phyloP scores from a whole-genome alignment of 2,797 vertebrate genomes.

The Macropodus opercularis region DNA sequence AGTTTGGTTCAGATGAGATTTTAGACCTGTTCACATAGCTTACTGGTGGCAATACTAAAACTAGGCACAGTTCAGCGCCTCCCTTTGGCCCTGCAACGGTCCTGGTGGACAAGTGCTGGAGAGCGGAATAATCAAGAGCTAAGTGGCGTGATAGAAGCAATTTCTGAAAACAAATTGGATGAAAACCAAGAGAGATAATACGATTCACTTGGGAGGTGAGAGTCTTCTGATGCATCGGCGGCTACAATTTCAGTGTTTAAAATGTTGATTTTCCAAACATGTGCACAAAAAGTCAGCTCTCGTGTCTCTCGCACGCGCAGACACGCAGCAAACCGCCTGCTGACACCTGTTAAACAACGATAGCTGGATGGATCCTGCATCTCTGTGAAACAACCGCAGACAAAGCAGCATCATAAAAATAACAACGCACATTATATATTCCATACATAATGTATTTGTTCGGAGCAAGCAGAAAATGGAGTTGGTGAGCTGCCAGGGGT shows the following conservation, averaged over 20 bases:
- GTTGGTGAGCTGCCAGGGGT: constrained; percentile 18
- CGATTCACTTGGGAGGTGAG: not conserved
- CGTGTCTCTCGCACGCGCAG: not conserved
- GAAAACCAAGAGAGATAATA: not conserved
- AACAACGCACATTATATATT: constrained; percentile 36
- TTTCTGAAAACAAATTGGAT: constrained; percentile 25
- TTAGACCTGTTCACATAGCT: not conserved
- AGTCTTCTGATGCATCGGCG: not conserved
- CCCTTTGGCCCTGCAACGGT: not conserved
- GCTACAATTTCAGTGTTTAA: not conserved
- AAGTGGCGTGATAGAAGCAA: constrained; percentile 13
- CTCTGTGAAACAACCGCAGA: constrained; percentile 9
- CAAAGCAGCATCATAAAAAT: constrained; percentile 23
- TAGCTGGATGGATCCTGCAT: not conserved
- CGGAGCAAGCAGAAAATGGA: constrained; percentile 26
- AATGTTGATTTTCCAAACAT: not conserved
- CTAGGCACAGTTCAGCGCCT: constrained; percentile 16
- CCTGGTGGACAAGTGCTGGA: constrained; percentile 1
- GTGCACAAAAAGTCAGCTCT: not conserved
- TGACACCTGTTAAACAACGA: constrained; percentile 8
- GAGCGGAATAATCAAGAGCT: constrained; percentile 23
- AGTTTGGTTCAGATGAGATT: not conserved
- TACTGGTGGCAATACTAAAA: not conserved
- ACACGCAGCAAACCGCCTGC: not conserved
- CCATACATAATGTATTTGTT: constrained; percentile 44